A percentile compares a stretch with the other conserved stretches of the same genome.
phyloP scores from a whole-genome alignment of 2,888 invertebrate genomes.

The Selenia dentaria region DNA sequence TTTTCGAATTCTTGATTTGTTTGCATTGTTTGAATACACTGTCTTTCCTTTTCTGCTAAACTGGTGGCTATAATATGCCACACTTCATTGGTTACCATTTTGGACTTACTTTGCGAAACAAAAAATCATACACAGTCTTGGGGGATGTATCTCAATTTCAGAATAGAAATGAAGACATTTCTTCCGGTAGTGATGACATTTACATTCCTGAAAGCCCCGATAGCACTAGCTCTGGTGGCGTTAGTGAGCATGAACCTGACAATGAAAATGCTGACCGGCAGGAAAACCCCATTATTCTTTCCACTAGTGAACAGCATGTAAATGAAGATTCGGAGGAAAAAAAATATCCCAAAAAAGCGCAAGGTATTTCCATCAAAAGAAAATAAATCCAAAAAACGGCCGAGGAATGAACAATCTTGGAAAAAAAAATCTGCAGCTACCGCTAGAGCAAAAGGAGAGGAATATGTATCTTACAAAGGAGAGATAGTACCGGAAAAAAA shows the following conservation, averaged over 20 bases:
- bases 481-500: conserved; percentile 13
- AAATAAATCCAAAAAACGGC: conserved; percentile 22
- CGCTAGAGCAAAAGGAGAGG: conserved; percentile 20
- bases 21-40: too few relatives aligned
- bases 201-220: too few relatives aligned
- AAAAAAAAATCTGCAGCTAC: conserved; percentile 22
- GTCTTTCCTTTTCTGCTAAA: too few relatives aligned
- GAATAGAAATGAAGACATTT: conserved; percentile 2
- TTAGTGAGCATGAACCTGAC: too few relatives aligned
- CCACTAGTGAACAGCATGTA: too few relatives aligned
- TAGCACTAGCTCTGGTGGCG: too few relatives aligned
- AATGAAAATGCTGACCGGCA: too few relatives aligned
- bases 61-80: too few relatives aligned
- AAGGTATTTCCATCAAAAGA: conserved; percentile 19
- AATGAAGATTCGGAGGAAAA: conserved; percentile 1
- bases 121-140: conserved; percentile 3
- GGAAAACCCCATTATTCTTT: too few relatives aligned
- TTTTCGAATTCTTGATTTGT: too few relatives aligned
- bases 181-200: too few relatives aligned
- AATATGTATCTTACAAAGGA: conserved; percentile 23
- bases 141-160: conserved; percentile 3
- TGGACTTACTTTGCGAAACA: conserved; percentile 3
- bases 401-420: conserved; percentile 22
- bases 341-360: conserved; percentile 8
- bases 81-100: too few relatives aligned